A percentile compares a stretch with the other conserved stretches of the same genome.
These are phyloP conservation scores for Pachypeltis micranthus DNA, from an alignment of 1,140 invertebrate species.

Conservation along the genomic window DNA sequence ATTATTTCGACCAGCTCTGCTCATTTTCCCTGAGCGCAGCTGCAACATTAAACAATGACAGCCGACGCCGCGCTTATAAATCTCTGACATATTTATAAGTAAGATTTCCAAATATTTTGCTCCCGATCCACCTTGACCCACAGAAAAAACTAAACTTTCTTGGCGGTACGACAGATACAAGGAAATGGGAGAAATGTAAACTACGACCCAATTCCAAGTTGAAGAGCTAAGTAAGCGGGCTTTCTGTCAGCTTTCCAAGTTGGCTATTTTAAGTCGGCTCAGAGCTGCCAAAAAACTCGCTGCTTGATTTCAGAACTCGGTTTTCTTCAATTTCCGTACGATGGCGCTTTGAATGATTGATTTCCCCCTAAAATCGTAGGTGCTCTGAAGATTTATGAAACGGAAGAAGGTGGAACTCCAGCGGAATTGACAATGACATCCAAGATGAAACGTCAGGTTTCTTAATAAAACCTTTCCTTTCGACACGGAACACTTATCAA, in stretches of 20 bases:
- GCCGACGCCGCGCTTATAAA: no score
- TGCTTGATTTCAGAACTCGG: not conserved
- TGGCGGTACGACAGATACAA: no score
- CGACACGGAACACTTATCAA: no score
- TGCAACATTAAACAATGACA: no score
- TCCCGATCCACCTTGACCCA: not conserved
- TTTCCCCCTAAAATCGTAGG: not conserved
- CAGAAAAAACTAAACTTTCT: not conserved
- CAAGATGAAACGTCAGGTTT: no score
- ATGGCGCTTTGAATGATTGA: not conserved
- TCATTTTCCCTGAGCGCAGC: no score
- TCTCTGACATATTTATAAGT: not conserved
- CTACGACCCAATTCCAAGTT: not conserved
- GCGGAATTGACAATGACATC: no score
- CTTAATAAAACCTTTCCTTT: no score
- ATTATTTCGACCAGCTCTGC: no score
- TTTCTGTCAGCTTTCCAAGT: conserved; percentile 3
- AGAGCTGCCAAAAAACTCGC: not conserved
- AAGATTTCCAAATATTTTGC: not conserved
- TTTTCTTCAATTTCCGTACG: not conserved
- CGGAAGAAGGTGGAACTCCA: not conserved
- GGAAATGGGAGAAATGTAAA: not conserved
- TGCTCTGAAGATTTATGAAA: no score
- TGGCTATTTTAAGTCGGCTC: not conserved
- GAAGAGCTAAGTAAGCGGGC: not conserved